Percentiles rank a stretch among this genome's conserved stretches.
phyloP scores from a whole-genome alignment of 2,888 invertebrate species.

The Epiperipatus broadwayi region DNA sequence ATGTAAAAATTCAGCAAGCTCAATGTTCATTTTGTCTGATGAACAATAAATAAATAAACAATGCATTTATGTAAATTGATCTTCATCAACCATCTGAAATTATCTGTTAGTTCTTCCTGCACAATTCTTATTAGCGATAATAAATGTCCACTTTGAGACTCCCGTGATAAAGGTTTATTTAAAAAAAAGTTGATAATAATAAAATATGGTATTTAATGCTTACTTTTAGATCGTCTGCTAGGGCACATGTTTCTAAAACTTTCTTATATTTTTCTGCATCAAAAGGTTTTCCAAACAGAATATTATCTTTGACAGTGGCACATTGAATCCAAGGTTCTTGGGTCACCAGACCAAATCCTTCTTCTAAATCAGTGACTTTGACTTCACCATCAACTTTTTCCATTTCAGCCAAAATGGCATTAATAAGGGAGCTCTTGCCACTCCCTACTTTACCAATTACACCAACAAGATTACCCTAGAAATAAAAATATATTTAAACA shows the following conservation, averaged over 20 bases:
- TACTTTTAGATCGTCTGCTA: constrained; percentile 44
- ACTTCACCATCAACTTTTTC: constrained; percentile 46
- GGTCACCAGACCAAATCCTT: constrained; percentile 62
- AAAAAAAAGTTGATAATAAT: too few relatives aligned
- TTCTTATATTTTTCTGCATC: constrained; percentile 55
- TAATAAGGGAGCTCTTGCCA: constrained; percentile 70
- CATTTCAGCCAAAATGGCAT: constrained; percentile 68
- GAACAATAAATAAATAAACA: too few relatives aligned
- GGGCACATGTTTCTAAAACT: constrained; percentile 63
- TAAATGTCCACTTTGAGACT: too few relatives aligned
- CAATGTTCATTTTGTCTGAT: too few relatives aligned
- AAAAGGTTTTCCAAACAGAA: constrained; percentile 68
- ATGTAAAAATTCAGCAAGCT: too few relatives aligned
- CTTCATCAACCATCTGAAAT: too few relatives aligned
- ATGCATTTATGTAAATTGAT: too few relatives aligned
- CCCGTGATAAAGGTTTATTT: too few relatives aligned
- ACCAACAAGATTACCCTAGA: constrained; percentile 57
- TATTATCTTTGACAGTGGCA: constrained; percentile 74
- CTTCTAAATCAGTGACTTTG: constrained; percentile 41
- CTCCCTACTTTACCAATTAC: constrained; percentile 71
- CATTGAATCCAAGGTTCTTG: constrained; percentile 85
- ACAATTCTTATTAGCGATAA: too few relatives aligned
- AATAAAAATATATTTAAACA: constrained; percentile 16
- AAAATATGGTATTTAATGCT: constrained; percentile 10
- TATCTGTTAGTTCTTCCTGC: too few relatives aligned